Evolutionary conservation across 2,797 vertebrate species (phyloP), one percentile per base, ranked within the genome.

Genomic region (Lindbergichthys nudifrons): DNA sequence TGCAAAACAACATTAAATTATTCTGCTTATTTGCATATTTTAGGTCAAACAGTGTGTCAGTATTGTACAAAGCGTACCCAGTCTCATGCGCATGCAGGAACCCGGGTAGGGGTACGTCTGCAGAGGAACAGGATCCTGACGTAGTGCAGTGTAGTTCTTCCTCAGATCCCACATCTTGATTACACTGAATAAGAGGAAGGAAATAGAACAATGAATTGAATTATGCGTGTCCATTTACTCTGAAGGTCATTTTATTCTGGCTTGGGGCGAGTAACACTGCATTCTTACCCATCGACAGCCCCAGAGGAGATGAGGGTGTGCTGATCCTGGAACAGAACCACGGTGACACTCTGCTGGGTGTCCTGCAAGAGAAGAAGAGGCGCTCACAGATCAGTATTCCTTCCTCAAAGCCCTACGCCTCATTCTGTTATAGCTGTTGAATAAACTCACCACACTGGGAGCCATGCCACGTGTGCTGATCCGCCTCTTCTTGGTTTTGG

Each of bases 101-200:
- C 98, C 98, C 10, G 98, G 96, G 79, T 99, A 99, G 0, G 92
- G 93, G 76, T 95, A 98, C 3, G 77, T 87, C 91, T 95, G 96
- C 78, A 95, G 85, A 0, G 98, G 94, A 36, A 95, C 47, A 0
- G 97, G 97, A 60, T 97, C 97, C 32, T 96, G 96, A 3, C 93
- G 94, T 77, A 95, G 94, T 0, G 90, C 65, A 0, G 93, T 94
- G 39, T 99, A 99, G 92, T 95, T 97, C 88, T 96, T 99, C 70
- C 98, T 96, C 70, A 99, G 83, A 89, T 99, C 98, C 98, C 98
- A 99, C 63, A 97, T 91, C 87, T 99, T 99, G 84, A 99, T 94
- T 30, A 96, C 94, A 18, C 98, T 99, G 89, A 50, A 63, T 11
- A 16, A 45, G 5, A 45, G 1, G 15, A 50, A 67, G 0, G 3